Base-by-base conservation (phyloP, 2,797 vertebrate genomes). In the Perodicticus potto region DNA sequence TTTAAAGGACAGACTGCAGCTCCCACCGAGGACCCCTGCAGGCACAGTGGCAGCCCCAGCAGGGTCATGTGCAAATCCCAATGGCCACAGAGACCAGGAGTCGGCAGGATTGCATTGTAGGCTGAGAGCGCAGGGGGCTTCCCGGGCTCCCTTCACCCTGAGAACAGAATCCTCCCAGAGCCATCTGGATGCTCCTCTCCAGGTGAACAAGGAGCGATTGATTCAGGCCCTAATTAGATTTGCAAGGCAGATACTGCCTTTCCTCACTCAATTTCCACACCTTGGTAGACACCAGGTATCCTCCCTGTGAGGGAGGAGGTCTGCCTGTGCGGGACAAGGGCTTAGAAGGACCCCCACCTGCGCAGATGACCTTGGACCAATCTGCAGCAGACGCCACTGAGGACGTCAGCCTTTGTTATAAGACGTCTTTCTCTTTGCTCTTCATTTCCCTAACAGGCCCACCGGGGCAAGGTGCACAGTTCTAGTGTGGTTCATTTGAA, bases 391-490 rank as follows among this genome's bases (percentile, higher is more conserved):
- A 17, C 43, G 2, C 1, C 1, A 16, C 1, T 5, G 9, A n/a
- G 12, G 32, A 29, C 0, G 0, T 23, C 12, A 4, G 2, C 9
- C 10, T 69, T 2, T 9, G 17, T 10, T 7, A 10, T 1, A 13
- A 13, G 1, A 2, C 5, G 1, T 25, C 61, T 25, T 88, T 29
- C 55, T 27, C 10, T 14, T 20, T 5, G 1, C 22, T 55, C 40
- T 22, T 23, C 0, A 4, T 1, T 22, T 13, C n/a, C 53, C 49
- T 59, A 0, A 0, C 0, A 0, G 0, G 14, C 63, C 61, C 13
- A 0, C 25, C 12, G 3, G 9, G 7, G 2, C 40, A 11, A 0
- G 17, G n/a, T 0, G 2, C 4, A 0, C 10, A 7, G 4, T 16
- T 19, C 3, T 61, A 32, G 27, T 0, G 12, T 6, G n/a, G 63